Percentiles rank a stretch among this genome's conserved stretches.
Evolutionary conservation across 1,140 invertebrate species (phyloP).

Genomic region (Hestina assimilis): DNA sequence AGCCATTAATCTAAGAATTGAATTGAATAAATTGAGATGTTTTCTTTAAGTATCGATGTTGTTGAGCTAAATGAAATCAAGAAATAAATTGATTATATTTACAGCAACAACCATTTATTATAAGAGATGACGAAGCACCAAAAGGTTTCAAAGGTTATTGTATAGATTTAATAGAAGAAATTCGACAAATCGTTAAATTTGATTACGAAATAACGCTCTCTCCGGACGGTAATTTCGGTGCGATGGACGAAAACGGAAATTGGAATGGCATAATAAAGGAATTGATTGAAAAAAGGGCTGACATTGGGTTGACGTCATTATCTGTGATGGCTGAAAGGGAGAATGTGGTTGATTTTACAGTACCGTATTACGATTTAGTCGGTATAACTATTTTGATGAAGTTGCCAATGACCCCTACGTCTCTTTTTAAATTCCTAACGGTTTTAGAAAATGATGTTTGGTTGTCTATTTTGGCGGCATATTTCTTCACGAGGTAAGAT

Average conservation of each 20-base stretch:
- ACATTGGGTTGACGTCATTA: conserved; percentile 92
- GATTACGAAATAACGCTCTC: conserved; percentile 92
- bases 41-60: too few species aligned
- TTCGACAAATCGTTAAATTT: conserved; percentile 90
- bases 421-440: conserved; percentile 97
- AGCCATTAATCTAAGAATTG: too few species aligned
- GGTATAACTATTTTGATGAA: conserved; percentile 96
- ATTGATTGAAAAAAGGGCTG: conserved; percentile 92
- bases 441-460: conserved; percentile 97
- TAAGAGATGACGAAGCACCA: conserved; percentile 81
- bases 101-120: conserved; percentile 94
- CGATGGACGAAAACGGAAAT: conserved; percentile 89
- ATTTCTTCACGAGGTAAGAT: conserved; percentile 92
- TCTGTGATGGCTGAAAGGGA: conserved; percentile 97
- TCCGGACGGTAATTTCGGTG: conserved; percentile 89
- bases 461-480: conserved; percentile 96
- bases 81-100: conserved; percentile 12
- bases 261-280: conserved; percentile 97
- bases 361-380: conserved; percentile 96
- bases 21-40: too few species aligned
- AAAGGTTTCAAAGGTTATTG: conserved; percentile 93
- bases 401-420: conserved; percentile 87
- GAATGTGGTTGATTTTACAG: conserved; percentile 96
- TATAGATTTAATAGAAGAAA: conserved; percentile 93
- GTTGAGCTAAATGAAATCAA: too few species aligned